Evolutionary conservation across 2,888 invertebrate species (phyloP).

Genomic region (Criorhina ranunculi): DNA sequence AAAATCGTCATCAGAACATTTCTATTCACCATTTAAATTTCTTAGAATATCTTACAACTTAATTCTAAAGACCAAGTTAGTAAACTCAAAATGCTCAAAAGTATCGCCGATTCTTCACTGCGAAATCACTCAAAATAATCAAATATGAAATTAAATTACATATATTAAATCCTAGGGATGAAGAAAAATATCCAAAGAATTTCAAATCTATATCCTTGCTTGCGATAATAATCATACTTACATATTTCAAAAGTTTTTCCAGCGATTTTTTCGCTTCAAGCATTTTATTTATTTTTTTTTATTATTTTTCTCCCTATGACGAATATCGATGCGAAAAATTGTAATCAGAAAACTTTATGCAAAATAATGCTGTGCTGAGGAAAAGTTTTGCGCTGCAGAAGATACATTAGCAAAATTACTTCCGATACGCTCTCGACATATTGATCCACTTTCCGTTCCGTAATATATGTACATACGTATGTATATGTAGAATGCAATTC

Average conservation of each 20-base stretch:
- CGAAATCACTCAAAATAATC: slow-evolving; percentile 55
- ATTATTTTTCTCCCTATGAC: slow-evolving; percentile 39
- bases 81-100: too few species aligned
- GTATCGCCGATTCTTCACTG: not conserved
- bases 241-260: slow-evolving; percentile 43
- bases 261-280: slow-evolving; percentile 19
- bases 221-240: not conserved
- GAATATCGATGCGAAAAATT: slow-evolving; percentile 66
- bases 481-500: slow-evolving; percentile 16
- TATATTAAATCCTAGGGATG: slow-evolving; percentile 7
- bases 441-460: slow-evolving; percentile 61
- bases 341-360: slow-evolving; percentile 67
- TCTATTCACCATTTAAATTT: too few species aligned
- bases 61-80: too few species aligned
- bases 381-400: slow-evolving; percentile 60
- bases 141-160: slow-evolving; percentile 22
- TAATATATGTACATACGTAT: slow-evolving; percentile 7
- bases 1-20: too few species aligned
- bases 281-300: too few species aligned
- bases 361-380: slow-evolving; percentile 52
- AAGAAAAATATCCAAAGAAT: slow-evolving; percentile 23
- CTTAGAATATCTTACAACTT: not conserved
- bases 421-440: slow-evolving; percentile 57
- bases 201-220: slow-evolving; percentile 18
- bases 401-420: slow-evolving; percentile 75